Evolutionary conservation across 2,113 vertebrate genomes (phyloP).

Genomic region (Sakesphorus luctuosus): DNA sequence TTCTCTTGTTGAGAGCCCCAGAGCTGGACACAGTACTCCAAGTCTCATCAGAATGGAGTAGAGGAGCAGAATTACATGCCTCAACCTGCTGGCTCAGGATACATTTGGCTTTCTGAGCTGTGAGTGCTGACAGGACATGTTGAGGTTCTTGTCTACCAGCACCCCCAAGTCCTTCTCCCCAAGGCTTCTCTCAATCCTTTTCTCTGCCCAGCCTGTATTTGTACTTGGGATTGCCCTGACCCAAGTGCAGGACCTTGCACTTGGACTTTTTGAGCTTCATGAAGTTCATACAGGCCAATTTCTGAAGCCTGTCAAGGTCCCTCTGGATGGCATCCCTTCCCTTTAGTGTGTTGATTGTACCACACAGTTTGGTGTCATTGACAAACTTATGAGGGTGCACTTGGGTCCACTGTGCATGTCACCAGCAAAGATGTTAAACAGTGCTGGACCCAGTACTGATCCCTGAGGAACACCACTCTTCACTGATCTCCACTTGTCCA

Average conservation of each 20-base stretch:
- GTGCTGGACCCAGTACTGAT: neutral
- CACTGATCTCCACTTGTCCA: neutral
- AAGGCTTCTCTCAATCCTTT: neutral
- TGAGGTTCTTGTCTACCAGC: neutral
- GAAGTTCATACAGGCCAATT: too few species aligned
- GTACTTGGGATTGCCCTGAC: neutral
- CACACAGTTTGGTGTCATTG: neutral
- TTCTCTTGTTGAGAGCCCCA: neutral
- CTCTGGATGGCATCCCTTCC: neutral
- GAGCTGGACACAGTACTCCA: neutral
- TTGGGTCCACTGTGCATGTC: neutral
- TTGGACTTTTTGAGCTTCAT: neutral
- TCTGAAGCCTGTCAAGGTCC: neutral
- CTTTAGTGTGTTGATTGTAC: neutral
- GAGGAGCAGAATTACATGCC: neutral
- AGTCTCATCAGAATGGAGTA: neutral
- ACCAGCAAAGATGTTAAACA: neutral
- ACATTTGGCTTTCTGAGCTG: neutral
- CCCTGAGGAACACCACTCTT: neutral
- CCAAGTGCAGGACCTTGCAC: neutral
- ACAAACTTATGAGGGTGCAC: neutral
- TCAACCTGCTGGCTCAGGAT: neutral
- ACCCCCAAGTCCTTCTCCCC: neutral
- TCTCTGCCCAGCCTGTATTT: neutral
- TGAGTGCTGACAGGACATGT: neutral